Percentiles rank a stretch among this genome's conserved stretches.
These are phyloP conservation scores for Callithrix jacchus DNA, from an alignment of 2,113 vertebrate genomes.

Conservation along the genomic window DNA sequence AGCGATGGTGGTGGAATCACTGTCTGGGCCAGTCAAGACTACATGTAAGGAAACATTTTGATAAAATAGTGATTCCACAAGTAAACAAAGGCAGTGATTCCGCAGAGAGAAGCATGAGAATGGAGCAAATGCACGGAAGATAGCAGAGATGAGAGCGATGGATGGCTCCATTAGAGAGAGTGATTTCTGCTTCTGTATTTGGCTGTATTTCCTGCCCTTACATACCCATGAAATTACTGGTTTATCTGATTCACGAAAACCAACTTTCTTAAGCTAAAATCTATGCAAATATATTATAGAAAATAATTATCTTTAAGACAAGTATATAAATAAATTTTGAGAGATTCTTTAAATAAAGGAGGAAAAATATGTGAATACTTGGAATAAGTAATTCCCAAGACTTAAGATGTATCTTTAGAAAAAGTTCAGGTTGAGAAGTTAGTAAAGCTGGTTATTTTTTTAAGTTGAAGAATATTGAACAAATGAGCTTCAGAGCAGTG, in stretches of 20 bases:
- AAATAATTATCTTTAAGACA: not conserved
- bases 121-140: not conserved
- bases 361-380: not conserved
- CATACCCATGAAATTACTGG: not conserved
- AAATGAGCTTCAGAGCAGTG: not conserved
- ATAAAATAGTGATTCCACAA: not conserved
- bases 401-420: not conserved
- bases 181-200: not conserved
- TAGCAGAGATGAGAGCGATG: not conserved
- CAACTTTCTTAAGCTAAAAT: not conserved
- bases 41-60: not conserved
- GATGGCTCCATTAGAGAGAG: accelerated
- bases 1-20: not conserved
- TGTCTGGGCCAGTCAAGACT: not conserved
- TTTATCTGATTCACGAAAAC: not conserved
- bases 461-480: not conserved
- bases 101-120: not conserved
- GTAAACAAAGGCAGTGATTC: not conserved
- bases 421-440: not conserved
- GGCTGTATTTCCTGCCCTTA: not conserved
- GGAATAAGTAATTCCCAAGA: not conserved
- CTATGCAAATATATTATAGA: not conserved
- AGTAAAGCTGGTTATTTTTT: not conserved
- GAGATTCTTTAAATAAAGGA: not conserved
- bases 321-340: not conserved